These are phyloP conservation scores for Phyllostomus hastatus DNA, from an alignment of 2,113 vertebrate species.

Conservation along the genomic window DNA sequence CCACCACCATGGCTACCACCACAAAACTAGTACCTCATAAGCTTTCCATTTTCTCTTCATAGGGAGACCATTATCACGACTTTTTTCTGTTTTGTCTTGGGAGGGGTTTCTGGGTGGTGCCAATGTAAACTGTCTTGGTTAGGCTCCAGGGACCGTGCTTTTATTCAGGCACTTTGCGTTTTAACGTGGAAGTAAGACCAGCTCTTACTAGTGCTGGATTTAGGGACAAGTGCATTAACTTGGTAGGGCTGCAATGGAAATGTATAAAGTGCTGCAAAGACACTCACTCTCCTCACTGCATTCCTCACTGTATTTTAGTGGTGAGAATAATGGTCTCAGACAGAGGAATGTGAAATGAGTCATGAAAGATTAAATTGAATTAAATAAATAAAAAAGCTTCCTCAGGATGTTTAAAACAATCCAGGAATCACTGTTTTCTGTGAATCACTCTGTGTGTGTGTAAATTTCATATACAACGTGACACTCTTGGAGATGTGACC, in stretches of 20 bases:
- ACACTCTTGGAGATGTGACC: neutral
- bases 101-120: neutral
- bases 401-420: neutral
- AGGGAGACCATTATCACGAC: neutral
- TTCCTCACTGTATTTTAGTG: neutral
- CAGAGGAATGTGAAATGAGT: neutral
- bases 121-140: neutral
- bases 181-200: neutral
- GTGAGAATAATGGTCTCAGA: slow-evolving; percentile 4
- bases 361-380: neutral
- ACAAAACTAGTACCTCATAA: neutral
- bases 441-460: neutral
- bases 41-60: neutral
- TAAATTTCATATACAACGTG: neutral
- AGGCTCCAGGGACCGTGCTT: neutral
- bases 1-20: neutral
- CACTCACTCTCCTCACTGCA: neutral
- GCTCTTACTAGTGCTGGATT: slow-evolving; percentile 8
- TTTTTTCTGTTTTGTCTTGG: neutral
- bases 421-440: neutral
- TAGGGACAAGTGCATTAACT: neutral
- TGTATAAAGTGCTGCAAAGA: neutral
- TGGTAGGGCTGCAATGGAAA: neutral
- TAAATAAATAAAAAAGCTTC: neutral
- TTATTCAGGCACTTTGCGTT: slow-evolving; percentile 37